These are phyloP conservation scores for Periophthalmodon schlosseri DNA, from an alignment of 2,113 vertebrate genomes.

Conservation along the genomic window DNA sequence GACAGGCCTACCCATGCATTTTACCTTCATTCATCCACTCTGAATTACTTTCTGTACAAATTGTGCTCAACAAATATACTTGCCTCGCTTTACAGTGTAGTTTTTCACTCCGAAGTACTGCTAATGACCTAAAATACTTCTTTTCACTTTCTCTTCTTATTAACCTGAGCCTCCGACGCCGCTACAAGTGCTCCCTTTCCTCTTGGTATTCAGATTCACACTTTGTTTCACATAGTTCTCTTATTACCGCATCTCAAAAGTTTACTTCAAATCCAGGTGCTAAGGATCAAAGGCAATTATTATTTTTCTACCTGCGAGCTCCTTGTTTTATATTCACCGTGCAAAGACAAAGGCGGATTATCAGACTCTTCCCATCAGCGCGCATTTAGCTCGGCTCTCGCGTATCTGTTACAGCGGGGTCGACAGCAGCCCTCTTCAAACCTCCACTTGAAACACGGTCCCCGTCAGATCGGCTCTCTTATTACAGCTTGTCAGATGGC, in stretches of 20 bases:
- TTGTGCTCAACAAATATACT: too few relatives aligned
- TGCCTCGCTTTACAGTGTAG: too few relatives aligned
- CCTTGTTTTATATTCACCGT: background rate
- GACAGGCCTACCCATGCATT: too few relatives aligned
- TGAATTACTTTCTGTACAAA: too few relatives aligned
- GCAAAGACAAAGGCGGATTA: background rate
- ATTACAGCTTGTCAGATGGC: slow-evolving; percentile 47
- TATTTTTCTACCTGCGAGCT: background rate
- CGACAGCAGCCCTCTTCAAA: slow-evolving; percentile 30
- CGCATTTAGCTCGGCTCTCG: slow-evolving; percentile 14
- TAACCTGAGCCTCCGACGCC: background rate
- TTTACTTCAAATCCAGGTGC: slow-evolving; percentile 11
- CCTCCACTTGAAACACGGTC: slow-evolving; percentile 47
- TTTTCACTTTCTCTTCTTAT: background rate
- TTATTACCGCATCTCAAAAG: slow-evolving; percentile 1
- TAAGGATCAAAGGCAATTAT: slow-evolving; percentile 4
- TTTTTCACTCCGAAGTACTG: background rate
- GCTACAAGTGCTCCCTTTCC: background rate
- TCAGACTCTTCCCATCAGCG: background rate
- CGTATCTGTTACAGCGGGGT: slow-evolving; percentile 11
- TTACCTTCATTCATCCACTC: too few relatives aligned
- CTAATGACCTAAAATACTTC: background rate
- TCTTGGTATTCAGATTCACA: slow-evolving; percentile 3
- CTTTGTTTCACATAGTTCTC: background rate
- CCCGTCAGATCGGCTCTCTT: slow-evolving; percentile 39